Evolutionary conservation across 2,888 invertebrate genomes (phyloP).

Genomic region (Cynaeus angustus): DNA sequence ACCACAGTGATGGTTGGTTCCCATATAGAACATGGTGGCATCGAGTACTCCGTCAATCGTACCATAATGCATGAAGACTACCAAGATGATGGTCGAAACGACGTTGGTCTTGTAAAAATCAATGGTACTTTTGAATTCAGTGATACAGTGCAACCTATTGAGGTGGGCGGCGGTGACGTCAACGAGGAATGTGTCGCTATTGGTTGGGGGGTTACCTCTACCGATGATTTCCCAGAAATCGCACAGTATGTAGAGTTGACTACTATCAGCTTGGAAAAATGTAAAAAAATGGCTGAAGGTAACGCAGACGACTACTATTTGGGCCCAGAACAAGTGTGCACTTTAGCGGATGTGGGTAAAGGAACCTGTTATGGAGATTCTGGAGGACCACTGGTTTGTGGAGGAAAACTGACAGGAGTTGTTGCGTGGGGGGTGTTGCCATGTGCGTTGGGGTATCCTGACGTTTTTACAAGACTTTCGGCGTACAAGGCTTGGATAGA

Average conservation of each 20-base stretch:
- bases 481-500: slow-evolving; percentile 2
- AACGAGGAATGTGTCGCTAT: slow-evolving; percentile 4
- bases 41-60: slow-evolving; percentile 2
- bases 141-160: slow-evolving; percentile 7
- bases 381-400: slow-evolving; percentile 11
- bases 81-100: neutral
- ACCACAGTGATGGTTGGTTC: slow-evolving; percentile 3
- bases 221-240: neutral
- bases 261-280: neutral
- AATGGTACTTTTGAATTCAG: slow-evolving; percentile 9
- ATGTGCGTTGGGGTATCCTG: neutral
- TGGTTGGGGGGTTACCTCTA: slow-evolving; percentile 13
- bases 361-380: slow-evolving; percentile 5
- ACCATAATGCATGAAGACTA: slow-evolving; percentile 11
- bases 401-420: neutral
- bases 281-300: neutral
- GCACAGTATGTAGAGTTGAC: slow-evolving; percentile 12
- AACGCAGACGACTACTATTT: neutral
- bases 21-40: slow-evolving; percentile 10
- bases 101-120: slow-evolving; percentile 21
- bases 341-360: neutral
- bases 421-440: neutral
- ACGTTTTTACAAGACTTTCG: slow-evolving; percentile 1
- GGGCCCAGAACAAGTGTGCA: slow-evolving; percentile 14
- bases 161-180: neutral